phyloP scores from a whole-genome alignment of 2,797 vertebrate genomes.

The Sarcophilus harrisii region DNA sequence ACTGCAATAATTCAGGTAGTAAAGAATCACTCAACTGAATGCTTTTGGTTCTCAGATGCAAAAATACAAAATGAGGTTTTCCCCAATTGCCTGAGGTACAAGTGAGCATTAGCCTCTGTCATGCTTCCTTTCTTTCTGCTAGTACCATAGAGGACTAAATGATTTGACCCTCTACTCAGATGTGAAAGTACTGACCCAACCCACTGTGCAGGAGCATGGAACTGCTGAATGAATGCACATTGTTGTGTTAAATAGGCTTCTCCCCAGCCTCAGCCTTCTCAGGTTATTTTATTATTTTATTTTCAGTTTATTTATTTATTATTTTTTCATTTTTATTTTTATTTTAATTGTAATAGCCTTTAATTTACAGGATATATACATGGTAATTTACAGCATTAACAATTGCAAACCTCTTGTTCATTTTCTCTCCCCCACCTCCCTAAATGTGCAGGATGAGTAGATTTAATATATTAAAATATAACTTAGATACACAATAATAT shows the following conservation, averaged over 20 bases:
- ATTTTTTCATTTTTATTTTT: no score
- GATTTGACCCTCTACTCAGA: neutral
- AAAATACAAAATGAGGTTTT: neutral
- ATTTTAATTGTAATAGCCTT: no score
- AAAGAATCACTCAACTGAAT: constrained; percentile 26
- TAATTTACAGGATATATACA: no score
- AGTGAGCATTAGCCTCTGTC: neutral
- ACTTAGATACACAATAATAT: no score
- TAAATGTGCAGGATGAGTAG: no score
- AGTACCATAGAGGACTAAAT: neutral
- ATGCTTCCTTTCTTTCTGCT: neutral
- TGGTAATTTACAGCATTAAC: no score
- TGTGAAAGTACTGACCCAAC: neutral
- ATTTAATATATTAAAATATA: no score
- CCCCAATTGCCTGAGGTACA: neutral
- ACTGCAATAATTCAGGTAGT: neutral
- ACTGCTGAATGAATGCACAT: neutral
- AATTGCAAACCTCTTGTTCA: no score
- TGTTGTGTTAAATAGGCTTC: neutral
- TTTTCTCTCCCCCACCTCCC: no score
- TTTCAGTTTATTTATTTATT: no score
- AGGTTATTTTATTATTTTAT: no score
- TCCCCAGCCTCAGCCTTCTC: neutral
- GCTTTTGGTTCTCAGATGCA: neutral
- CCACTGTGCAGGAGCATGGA: neutral